Evolutionary conservation across 2,797 vertebrate genomes (phyloP).

Genomic region (Sebastes reedi): DNA sequence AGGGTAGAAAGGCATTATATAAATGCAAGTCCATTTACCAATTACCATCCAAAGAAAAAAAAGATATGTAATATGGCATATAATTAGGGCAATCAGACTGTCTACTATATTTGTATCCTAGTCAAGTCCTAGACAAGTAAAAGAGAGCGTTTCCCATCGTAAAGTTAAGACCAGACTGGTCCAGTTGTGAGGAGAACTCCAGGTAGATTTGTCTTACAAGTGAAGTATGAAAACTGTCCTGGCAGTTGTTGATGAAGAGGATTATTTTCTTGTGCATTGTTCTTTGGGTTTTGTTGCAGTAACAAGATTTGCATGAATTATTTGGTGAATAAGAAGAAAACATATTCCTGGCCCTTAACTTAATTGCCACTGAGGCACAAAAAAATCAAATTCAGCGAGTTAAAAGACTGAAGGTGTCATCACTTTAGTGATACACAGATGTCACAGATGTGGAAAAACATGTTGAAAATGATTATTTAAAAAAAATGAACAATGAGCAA

Average conservation of each 20-base stretch:
- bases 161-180: neutral
- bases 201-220: neutral
- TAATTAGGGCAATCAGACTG: neutral
- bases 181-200: constrained; percentile 10
- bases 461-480: neutral
- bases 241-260: neutral
- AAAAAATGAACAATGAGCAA: neutral
- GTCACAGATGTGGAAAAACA: neutral
- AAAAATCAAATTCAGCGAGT: neutral
- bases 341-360: neutral
- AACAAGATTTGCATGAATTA: neutral
- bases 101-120: neutral
- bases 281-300: neutral
- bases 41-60: too few species aligned
- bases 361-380: neutral
- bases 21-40: neutral
- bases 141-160: neutral
- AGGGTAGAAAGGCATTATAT: neutral
- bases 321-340: neutral
- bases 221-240: neutral
- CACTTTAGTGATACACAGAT: neutral
- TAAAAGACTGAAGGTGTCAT: neutral
- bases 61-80: neutral
- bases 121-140: neutral
- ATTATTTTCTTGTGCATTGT: neutral